phyloP scores from a whole-genome alignment of 2,113 vertebrate genomes.

The Hydrolagus affinis region DNA sequence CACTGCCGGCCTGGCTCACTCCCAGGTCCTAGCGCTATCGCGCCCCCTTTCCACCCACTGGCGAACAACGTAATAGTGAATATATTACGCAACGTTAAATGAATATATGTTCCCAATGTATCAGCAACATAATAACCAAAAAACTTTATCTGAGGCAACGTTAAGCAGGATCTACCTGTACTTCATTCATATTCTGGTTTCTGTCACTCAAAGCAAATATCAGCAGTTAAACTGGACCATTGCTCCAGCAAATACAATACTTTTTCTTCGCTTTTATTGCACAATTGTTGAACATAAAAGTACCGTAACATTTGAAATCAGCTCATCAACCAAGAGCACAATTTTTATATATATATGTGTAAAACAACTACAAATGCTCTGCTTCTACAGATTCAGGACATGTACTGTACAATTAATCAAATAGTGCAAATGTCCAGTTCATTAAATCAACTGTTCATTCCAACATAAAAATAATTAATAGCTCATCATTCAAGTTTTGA shows the following conservation, averaged over 20 bases:
- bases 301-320: neutral
- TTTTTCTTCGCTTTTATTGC: neutral
- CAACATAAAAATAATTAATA: neutral
- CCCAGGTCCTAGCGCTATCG: too few relatives aligned
- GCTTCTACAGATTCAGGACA: neutral
- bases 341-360: too few relatives aligned
- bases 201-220: conserved; percentile 17
- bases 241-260: neutral
- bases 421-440: neutral
- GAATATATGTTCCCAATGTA: too few relatives aligned
- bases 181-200: neutral
- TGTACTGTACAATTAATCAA: neutral
- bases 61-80: too few relatives aligned
- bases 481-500: neutral
- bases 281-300: neutral
- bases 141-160: too few relatives aligned
- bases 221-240: conserved; percentile 3
- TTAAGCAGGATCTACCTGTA: too few relatives aligned
- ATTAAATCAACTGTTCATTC: neutral
- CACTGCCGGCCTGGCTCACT: too few relatives aligned
- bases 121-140: too few relatives aligned
- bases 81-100: too few relatives aligned
- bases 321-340: neutral
- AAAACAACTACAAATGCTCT: neutral
- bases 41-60: too few relatives aligned